Percentiles rank a stretch among this genome's conserved stretches.
Evolutionary conservation across 2,797 vertebrate species (phyloP).

Genomic region (Pogoniulus pusillus): DNA sequence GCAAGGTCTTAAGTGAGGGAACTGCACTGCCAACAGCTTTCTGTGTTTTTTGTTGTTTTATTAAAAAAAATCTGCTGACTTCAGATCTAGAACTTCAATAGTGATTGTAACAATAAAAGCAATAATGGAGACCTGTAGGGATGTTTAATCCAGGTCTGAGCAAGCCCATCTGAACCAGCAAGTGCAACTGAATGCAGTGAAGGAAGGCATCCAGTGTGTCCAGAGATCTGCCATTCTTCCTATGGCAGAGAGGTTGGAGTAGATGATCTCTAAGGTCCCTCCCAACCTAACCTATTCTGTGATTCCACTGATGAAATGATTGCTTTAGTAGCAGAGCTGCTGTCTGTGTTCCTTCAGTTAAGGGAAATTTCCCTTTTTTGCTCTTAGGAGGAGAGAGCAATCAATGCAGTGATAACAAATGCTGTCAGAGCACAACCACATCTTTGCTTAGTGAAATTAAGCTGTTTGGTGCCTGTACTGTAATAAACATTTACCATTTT

Average conservation of each 20-base stretch:
- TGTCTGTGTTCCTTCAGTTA: background rate
- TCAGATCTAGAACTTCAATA: background rate
- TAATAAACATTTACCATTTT: background rate
- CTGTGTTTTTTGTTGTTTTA: background rate
- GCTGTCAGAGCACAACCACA: background rate
- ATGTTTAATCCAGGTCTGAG: background rate
- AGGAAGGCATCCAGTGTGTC: background rate
- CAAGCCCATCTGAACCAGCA: background rate
- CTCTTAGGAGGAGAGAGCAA: background rate
- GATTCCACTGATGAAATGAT: background rate
- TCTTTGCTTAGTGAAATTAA: constrained; percentile 19
- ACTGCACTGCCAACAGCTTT: background rate
- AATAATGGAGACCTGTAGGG: background rate
- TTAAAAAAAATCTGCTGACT: background rate
- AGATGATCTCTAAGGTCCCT: no score
- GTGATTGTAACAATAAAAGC: background rate
- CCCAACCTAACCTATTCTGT: no score
- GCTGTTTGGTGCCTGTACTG: constrained; percentile 4
- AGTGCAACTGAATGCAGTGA: background rate
- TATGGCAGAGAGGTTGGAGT: background rate
- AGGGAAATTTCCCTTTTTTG: background rate
- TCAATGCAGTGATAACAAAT: constrained; percentile 11
- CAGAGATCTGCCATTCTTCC: no score
- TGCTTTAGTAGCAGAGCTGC: background rate
- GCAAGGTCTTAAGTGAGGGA: background rate